Base-by-base conservation (phyloP, 2,797 vertebrate species). In the Lagocephalus sceleratus region DNA sequence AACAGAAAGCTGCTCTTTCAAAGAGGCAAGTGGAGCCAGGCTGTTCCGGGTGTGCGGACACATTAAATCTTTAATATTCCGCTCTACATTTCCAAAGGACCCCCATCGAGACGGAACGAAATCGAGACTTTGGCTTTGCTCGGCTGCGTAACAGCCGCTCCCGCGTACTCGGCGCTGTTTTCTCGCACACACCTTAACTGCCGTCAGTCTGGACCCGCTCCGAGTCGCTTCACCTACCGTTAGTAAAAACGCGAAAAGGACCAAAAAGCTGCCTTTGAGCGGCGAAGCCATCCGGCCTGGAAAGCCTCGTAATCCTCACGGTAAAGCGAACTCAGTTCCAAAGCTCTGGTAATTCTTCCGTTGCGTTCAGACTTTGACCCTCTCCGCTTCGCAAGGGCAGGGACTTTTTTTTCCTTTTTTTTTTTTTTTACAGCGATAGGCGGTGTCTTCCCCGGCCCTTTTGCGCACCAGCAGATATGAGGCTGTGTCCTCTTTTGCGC, bases 301-400 rank as follows among this genome's bases (percentile, higher is more conserved):
- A 10, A n/a, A 42, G 17, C 16, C n/a, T n/a, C 5, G 40, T 3
- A 19, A 10, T 8, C 1, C n/a, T 2, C 39, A 17, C 39, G 42
- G 12, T 2, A 0, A 16, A 47, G n/a, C 5, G 40, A 42, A 42
- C 16, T n/a, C 16, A 8, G 16, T 7, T n/a, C 16, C 5, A 38
- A 20, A 2, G 4, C 0, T 3, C 8, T 10, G 0, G 1, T 11
- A 40, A 25, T 61, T 41, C 40, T 50, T 16, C 21, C 1, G 15
- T 9, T 29, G n/a, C 20, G 42, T 20, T 44, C 35, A 62, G 83
- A 88, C 84, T 86, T 85, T 80, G 83, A 78, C 84, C 84, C 57
- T 39, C 40, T n/a, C 19, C 7, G 1, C 40, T n/a, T 17, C 7
- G 1, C 35, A 38, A 22, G 20, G 53, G 47, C 0, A 29, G 40